Conservation (phyloP, 1,140 invertebrate species). For the Arctopsyche grandis region DNA sequence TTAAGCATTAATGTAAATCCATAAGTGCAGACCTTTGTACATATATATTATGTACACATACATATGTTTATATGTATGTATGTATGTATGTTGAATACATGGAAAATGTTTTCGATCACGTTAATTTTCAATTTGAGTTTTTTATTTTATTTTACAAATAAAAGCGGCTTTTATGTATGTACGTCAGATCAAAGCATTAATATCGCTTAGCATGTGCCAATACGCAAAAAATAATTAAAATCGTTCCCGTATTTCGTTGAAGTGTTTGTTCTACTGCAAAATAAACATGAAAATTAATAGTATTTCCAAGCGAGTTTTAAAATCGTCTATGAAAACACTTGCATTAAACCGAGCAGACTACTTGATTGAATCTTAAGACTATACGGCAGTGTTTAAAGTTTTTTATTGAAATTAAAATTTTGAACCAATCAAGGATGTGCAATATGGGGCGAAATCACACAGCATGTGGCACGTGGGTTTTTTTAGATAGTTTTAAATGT, state of each 20-base stretch:
- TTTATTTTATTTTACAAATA: not conserved
- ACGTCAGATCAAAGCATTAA: conserved; percentile 2
- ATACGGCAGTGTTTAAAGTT: not conserved
- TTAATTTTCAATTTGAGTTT: not conserved
- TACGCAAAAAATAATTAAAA: conserved; percentile 4
- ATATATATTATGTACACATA: not conserved
- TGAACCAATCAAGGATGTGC: too few species aligned
- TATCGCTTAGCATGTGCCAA: not conserved
- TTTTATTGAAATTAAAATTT: too few species aligned
- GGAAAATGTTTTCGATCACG: not conserved
- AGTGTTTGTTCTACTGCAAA: conserved; percentile 10
- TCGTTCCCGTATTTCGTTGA: not conserved
- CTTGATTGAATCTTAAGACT: not conserved
- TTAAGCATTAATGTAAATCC: too few species aligned
- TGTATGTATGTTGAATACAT: not conserved
- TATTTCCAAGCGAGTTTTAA: too few species aligned
- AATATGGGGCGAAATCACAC: too few species aligned
- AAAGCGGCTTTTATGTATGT: not conserved
- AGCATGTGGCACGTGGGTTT: too few species aligned
- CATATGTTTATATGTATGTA: too few species aligned
- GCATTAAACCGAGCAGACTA: not conserved
- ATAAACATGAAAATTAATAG: conserved; percentile 5
- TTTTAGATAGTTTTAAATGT: too few species aligned
- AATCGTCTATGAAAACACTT: conserved; percentile 10
- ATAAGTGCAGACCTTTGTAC: not conserved